phyloP scores from a whole-genome alignment of 2,113 vertebrate genomes.

The Oncorhynchus mykiss region DNA sequence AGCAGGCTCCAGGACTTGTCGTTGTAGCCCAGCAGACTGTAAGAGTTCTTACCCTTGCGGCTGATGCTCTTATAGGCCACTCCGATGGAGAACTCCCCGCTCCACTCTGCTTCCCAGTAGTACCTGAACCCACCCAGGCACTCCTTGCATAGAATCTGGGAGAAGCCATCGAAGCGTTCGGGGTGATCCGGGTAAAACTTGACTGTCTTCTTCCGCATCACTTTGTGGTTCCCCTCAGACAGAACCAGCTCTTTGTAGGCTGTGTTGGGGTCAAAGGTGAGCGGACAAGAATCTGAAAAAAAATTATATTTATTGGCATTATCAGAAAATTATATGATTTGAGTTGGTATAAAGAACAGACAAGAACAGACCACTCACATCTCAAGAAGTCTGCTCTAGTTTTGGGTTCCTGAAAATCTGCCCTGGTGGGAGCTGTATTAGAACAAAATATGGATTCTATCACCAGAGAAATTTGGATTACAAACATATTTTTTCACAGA shows the following conservation, averaged over 20 bases:
- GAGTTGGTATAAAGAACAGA: background rate
- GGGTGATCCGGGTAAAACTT: conserved; percentile 74
- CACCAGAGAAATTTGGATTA: too few relatives aligned
- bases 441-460: conserved; percentile 8
- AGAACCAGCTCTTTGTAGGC: conserved; percentile 73
- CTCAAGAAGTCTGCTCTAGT: conserved; percentile 69
- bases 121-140: conserved; percentile 73
- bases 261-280: conserved; percentile 76
- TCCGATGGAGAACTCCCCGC: conserved; percentile 81
- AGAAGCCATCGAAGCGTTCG: conserved; percentile 80
- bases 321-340: background rate
- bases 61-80: conserved; percentile 80
- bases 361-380: conserved; percentile 62
- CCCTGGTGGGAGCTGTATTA: conserved; percentile 54
- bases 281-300: conserved; percentile 63
- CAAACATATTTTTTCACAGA: background rate
- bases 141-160: conserved; percentile 85
- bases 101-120: conserved; percentile 89
- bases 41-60: conserved; percentile 73
- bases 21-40: conserved; percentile 85
- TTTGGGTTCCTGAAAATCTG: conserved; percentile 71
- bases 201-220: conserved; percentile 48
- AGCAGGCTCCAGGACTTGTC: conserved; percentile 89
- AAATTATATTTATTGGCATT: background rate
- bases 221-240: conserved; percentile 67